Evolutionary conservation across 1,140 invertebrate species (phyloP).

Genomic region (Drosophila burlai): DNA sequence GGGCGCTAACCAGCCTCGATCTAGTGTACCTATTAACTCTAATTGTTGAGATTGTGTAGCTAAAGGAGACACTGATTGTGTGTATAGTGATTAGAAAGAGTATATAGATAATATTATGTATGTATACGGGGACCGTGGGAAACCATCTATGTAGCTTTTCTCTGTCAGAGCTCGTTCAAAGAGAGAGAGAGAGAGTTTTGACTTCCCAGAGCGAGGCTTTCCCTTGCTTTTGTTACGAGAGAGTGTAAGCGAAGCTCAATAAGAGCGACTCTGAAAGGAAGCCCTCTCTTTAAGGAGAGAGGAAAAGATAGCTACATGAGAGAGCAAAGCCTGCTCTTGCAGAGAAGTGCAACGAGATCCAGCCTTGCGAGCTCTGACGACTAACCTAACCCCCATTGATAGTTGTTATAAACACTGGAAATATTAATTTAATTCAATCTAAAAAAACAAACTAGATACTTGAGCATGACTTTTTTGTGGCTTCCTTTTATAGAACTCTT

Average conservation of each 20-base stretch:
- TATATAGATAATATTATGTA: conserved; percentile 4
- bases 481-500: background rate
- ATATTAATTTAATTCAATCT: background rate
- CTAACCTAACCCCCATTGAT: background rate
- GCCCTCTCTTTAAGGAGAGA: too few relatives aligned
- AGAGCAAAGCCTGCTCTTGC: too few relatives aligned
- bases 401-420: background rate
- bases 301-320: too few relatives aligned
- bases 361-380: background rate
- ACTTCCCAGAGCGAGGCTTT: too few relatives aligned
- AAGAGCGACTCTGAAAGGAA: too few relatives aligned
- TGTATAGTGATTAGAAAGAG: conserved; percentile 11
- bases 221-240: too few relatives aligned
- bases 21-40: conserved; percentile 17
- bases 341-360: too few relatives aligned
- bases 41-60: conserved; percentile 24
- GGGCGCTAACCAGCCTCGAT: conserved; percentile 7
- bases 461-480: background rate
- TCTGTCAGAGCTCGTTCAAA: background rate
- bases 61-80: background rate
- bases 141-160: background rate
- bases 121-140: conserved; percentile 16
- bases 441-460: background rate
- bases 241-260: too few relatives aligned
- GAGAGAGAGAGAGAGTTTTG: too few relatives aligned